Base-by-base conservation (phyloP, 2,888 invertebrate species). In the Cremastinae sp. region DNA sequence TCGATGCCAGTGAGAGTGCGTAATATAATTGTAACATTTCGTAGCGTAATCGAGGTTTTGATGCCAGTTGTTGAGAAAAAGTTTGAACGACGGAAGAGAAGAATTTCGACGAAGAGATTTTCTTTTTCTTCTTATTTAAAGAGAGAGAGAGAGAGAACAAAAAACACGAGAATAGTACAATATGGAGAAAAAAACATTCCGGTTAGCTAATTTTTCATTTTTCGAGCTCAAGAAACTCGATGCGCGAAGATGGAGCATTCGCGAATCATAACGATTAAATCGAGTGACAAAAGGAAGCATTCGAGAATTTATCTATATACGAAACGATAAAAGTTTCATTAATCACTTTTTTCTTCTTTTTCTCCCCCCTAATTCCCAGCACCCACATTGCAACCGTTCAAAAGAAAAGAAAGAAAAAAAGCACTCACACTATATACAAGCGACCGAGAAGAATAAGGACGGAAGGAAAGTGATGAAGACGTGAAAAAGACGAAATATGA, bases 1-100 rank as follows among this genome's bases (percentile, higher is more conserved):
- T 80, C 75, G 82, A 77, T 76, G 79, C 74, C 87, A 87, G 88
- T 87, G 87, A 87, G 87, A 88, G 80, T 86, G 86, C 82, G 82
- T 85, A 74, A 84, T 86, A 79, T 87, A 82, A 87, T 84, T 86
- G 61, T 87, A 85, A 85, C 81, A 61, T 65, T 84, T 28, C 85
- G 81, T 84, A 88, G 86, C 79, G 81, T 88, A 84, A 83, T 83
- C 78, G 65, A 76, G 80, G 80, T 78, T 80, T 66, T 82, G 86
- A 89, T 89, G 89, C 89, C 89, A 89, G 89, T 89, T 89, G 89
- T 89, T 86, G 79, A 56, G 76, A 34, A 38, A n/a, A 64, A 49
- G 34, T 47, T 28, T 8, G 58, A 38, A 14, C 38, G 36, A 9
- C 53, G 36, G 28, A 45, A 65, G 38, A 45, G 45, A 70, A 49